Evolutionary conservation across 1,140 invertebrate genomes (phyloP).

Genomic region (Dendroctonus ponderosae): DNA sequence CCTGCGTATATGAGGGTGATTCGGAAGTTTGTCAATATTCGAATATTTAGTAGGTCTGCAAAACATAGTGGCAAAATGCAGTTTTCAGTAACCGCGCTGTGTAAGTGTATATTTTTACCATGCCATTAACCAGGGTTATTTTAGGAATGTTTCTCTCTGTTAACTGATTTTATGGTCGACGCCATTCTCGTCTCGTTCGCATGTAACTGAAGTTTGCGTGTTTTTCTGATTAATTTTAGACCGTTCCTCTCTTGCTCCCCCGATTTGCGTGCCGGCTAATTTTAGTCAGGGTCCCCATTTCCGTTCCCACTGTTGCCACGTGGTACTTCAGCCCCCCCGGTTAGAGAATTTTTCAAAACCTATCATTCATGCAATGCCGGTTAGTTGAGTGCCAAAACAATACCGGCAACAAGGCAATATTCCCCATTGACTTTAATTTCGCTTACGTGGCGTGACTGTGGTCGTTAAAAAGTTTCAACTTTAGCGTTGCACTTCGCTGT

Average conservation of each 20-base stretch:
- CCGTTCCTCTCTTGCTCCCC: conserved; percentile 5
- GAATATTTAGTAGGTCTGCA: no score
- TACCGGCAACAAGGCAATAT: conserved; percentile 8
- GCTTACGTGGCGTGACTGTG: conserved; percentile 24
- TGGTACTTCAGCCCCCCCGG: not conserved
- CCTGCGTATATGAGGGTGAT: no score
- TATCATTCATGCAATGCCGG: not conserved
- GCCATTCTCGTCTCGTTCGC: conserved; percentile 22
- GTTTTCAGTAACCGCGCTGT: not conserved
- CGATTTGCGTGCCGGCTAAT: conserved; percentile 25
- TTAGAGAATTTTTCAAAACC: not conserved
- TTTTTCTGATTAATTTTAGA: conserved; percentile 30
- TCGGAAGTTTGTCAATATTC: no score
- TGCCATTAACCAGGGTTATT: conserved; percentile 22
- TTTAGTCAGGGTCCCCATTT: conserved; percentile 13
- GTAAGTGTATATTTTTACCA: conserved; percentile 25
- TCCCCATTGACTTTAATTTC: conserved; percentile 24
- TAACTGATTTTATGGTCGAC: conserved; percentile 23
- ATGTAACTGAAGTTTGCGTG: conserved; percentile 11
- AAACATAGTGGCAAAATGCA: no score
- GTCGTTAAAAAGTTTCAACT: conserved; percentile 20
- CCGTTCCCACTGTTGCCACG: conserved; percentile 9
- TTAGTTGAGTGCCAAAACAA: not conserved
- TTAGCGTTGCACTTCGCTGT: conserved; percentile 13
- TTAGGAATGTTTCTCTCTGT: conserved; percentile 23